phyloP scores from a whole-genome alignment of 2,797 vertebrate genomes.

The Melanotaenia parkinsoni region DNA sequence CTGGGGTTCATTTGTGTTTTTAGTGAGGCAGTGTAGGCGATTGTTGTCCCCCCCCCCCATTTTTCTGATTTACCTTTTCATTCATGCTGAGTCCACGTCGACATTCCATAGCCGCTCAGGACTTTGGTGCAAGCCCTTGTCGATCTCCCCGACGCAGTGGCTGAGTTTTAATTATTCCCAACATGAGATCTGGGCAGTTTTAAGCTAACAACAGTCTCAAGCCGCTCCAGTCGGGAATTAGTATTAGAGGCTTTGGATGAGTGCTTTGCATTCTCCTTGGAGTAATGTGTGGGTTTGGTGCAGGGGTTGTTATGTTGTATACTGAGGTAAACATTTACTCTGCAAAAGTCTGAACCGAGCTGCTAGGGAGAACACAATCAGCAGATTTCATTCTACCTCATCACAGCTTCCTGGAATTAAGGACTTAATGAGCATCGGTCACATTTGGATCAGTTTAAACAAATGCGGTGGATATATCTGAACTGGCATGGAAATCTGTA shows the following conservation, averaged over 20 bases:
- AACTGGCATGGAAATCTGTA: neutral
- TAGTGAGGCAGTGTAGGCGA: constrained; percentile 45
- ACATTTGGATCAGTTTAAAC: constrained; percentile 26
- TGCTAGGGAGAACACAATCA: constrained; percentile 56
- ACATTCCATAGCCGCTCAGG: constrained; percentile 82
- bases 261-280: constrained; percentile 68
- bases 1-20: constrained; percentile 34
- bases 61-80: constrained; percentile 20
- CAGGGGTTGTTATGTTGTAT: constrained; percentile 46
- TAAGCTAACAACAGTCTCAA: constrained; percentile 77
- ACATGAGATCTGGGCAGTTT: constrained; percentile 64
- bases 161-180: constrained; percentile 78
- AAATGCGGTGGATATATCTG: neutral
- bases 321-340: constrained; percentile 72
- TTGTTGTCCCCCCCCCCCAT: neutral
- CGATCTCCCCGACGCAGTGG: constrained; percentile 56
- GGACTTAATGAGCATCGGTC: constrained; percentile 46
- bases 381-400: constrained; percentile 81
- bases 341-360: constrained; percentile 62
- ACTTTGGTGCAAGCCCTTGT: constrained; percentile 57
- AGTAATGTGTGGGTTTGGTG: constrained; percentile 30
- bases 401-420: constrained; percentile 49
- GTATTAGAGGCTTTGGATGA: constrained; percentile 75
- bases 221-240: constrained; percentile 74
- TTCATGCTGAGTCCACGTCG: constrained; percentile 63